phyloP scores from a whole-genome alignment of 2,888 invertebrate genomes.

The Myathropa florea region DNA sequence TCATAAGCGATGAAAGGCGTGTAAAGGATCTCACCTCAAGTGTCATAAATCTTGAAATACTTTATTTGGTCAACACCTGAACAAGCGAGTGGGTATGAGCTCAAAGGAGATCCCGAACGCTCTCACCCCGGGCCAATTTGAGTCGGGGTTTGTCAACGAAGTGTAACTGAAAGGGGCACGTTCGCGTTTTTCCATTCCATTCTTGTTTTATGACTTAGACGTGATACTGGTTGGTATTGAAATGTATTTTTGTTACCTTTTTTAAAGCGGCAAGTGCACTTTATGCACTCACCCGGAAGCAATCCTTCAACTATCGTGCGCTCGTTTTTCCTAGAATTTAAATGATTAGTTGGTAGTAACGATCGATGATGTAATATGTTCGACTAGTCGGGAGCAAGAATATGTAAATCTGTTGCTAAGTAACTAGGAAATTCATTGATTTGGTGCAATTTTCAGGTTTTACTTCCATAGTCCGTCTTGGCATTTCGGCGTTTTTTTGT shows the following conservation, averaged over 20 bases:
- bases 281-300: background rate
- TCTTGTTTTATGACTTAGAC: background rate
- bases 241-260: background rate
- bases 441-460: too few relatives aligned
- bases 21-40: conserved; percentile 4
- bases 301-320: background rate
- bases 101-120: background rate
- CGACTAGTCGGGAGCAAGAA: background rate
- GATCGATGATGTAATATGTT: background rate
- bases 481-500: too few relatives aligned
- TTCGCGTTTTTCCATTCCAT: background rate
- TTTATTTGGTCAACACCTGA: conserved; percentile 1
- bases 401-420: background rate
- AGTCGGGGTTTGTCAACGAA: background rate
- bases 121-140: background rate
- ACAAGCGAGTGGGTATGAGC: background rate
- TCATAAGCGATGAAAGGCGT: conserved; percentile 17
- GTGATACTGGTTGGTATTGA: background rate
- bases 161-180: background rate
- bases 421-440: too few relatives aligned
- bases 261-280: background rate
- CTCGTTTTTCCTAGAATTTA: background rate
- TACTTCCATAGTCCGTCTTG: too few relatives aligned
- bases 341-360: background rate
- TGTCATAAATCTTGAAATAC: background rate